Percentiles rank a stretch among this genome's conserved stretches.
These are phyloP conservation scores for Diloba caeruleocephala DNA, from an alignment of 2,888 invertebrate genomes.

Conservation along the genomic window DNA sequence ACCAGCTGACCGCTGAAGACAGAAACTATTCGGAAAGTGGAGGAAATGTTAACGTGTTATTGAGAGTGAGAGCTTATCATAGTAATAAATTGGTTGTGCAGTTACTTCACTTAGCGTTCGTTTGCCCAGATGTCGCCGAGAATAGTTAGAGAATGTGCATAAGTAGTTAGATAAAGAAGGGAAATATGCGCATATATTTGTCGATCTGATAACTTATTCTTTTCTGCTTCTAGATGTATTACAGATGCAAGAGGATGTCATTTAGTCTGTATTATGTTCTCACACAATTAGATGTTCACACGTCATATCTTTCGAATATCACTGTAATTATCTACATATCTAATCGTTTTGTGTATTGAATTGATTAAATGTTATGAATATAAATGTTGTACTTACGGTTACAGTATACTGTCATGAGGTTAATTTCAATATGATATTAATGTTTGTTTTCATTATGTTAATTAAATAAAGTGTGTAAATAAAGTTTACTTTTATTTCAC, in stretches of 20 bases:
- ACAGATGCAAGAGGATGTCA: conserved; percentile 38
- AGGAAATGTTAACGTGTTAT: conserved; percentile 22
- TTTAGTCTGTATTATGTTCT: conserved; percentile 46
- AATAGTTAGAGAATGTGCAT: conserved; percentile 47
- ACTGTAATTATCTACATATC: conserved; percentile 86
- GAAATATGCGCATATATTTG: conserved; percentile 45
- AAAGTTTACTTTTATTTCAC: conserved; percentile 60
- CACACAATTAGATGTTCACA: conserved; percentile 63
- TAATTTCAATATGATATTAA: conserved; percentile 82
- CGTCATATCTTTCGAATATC: conserved; percentile 84
- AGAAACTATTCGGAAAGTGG: background rate
- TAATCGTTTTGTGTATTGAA: conserved; percentile 85
- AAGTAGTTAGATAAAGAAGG: conserved; percentile 27
- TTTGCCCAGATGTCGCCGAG: conserved; percentile 48
- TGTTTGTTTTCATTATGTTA: conserved; percentile 88
- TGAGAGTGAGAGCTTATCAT: conserved; percentile 49
- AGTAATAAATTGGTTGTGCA: conserved; percentile 58
- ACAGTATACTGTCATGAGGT: conserved; percentile 84
- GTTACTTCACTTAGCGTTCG: conserved; percentile 39
- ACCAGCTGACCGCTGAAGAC: conserved; percentile 21
- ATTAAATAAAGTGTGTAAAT: conserved; percentile 90
- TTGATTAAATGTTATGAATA: conserved; percentile 84
- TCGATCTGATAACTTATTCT: conserved; percentile 38
- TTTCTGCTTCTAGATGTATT: conserved; percentile 42
- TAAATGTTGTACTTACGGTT: conserved; percentile 87